Percentiles rank a stretch among this genome's conserved stretches.
Conservation (phyloP, 2,888 invertebrate genomes). For the Chrysina gloriosa region DNA sequence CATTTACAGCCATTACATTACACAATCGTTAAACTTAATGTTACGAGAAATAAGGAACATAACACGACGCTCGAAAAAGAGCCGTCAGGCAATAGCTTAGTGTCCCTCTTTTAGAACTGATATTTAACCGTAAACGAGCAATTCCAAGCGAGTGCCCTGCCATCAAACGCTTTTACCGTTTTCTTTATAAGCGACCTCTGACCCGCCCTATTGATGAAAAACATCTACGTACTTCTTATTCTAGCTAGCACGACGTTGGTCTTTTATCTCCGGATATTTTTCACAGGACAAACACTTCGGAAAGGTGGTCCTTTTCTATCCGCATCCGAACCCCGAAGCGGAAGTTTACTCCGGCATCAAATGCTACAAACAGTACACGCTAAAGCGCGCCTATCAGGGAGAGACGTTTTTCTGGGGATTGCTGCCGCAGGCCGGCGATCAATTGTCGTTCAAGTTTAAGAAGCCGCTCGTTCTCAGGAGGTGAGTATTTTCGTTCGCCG, state of each 20-base stretch:
- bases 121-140: constrained; percentile 2
- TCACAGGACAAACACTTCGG: constrained; percentile 88
- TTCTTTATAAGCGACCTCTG: neutral
- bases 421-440: constrained; percentile 84
- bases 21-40: constrained; percentile 14
- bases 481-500: constrained; percentile 64
- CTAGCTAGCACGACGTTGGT: neutral
- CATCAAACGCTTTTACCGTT: constrained; percentile 1
- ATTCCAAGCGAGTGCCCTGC: neutral
- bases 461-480: constrained; percentile 77
- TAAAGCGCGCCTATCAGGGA: constrained; percentile 86
- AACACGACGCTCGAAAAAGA: neutral
- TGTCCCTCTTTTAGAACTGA: constrained; percentile 7
- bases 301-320: constrained; percentile 80
- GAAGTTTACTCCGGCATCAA: constrained; percentile 79
- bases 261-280: neutral
- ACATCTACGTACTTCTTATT: constrained; percentile 13
- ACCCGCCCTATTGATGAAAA: neutral
- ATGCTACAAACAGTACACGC: constrained; percentile 81
- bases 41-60: neutral
- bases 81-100: neutral
- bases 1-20: constrained; percentile 5
- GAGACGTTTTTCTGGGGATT: constrained; percentile 93
- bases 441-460: constrained; percentile 82
- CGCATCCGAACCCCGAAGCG: constrained; percentile 82